A percentile compares a stretch with the other conserved stretches of the same genome.
phyloP scores from a whole-genome alignment of 2,888 invertebrate species.

The Caenorhabditis drosophilae region DNA sequence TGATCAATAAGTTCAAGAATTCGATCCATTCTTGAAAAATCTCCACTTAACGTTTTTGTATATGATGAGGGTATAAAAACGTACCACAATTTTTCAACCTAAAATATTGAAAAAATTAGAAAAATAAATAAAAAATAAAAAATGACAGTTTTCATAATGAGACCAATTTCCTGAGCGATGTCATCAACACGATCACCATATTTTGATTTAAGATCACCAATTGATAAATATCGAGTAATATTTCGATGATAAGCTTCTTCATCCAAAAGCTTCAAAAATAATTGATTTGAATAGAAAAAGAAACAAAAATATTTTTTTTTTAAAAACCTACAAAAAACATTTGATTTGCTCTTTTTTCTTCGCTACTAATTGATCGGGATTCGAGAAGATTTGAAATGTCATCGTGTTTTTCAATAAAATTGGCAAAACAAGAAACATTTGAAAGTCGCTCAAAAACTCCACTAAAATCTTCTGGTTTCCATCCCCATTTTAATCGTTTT shows the following conservation, averaged over 20 bases:
- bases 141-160: constrained; percentile 33
- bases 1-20: constrained; percentile 57
- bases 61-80: constrained; percentile 57
- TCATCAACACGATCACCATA: constrained; percentile 61
- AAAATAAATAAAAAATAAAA: neutral
- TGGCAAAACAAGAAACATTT: constrained; percentile 40
- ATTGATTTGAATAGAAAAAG: constrained; percentile 14
- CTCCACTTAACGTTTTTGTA: constrained; percentile 43
- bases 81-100: constrained; percentile 54
- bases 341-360: constrained; percentile 49
- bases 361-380: constrained; percentile 21
- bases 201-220: constrained; percentile 59
- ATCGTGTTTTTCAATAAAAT: constrained; percentile 39
- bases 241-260: constrained; percentile 22
- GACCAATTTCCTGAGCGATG: constrained; percentile 46
- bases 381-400: constrained; percentile 36
- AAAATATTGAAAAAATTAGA: no score
- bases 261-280: constrained; percentile 33
- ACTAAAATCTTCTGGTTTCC: constrained; percentile 57
- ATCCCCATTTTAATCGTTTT: constrained; percentile 55
- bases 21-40: constrained; percentile 61
- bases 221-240: constrained; percentile 49
- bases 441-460: constrained; percentile 55
- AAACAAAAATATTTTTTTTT: constrained; percentile 43
- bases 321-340: constrained; percentile 46